Conservation (phyloP, 2,888 invertebrate genomes). For the Trilocha varians region DNA sequence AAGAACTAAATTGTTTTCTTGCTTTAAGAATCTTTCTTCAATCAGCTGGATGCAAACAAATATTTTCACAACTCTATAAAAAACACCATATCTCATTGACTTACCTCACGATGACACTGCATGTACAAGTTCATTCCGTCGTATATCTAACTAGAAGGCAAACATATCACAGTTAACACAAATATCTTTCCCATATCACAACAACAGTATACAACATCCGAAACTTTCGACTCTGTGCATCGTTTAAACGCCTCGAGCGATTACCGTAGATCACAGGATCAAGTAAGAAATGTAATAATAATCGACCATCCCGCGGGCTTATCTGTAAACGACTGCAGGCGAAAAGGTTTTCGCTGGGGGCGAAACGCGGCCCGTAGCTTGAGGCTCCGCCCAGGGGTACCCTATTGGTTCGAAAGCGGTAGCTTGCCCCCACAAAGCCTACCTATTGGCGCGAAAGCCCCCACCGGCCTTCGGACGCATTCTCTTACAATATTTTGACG, state of each 20-base stretch:
- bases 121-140: conserved; percentile 65
- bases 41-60: too few species aligned
- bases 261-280: conserved; percentile 57
- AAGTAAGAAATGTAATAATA: conserved; percentile 66
- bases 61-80: too few species aligned
- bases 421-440: conserved; percentile 40
- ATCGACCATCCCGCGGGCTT: conserved; percentile 72
- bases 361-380: conserved; percentile 63
- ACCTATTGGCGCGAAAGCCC: conserved; percentile 55
- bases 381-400: conserved; percentile 65
- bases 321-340: conserved; percentile 73
- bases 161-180: conserved; percentile 66
- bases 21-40: too few species aligned
- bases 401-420: conserved; percentile 61
- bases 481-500: conserved; percentile 64
- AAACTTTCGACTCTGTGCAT: conserved; percentile 41
- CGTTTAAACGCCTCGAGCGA: conserved; percentile 45
- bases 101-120: conserved; percentile 73
- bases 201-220: conserved; percentile 17
- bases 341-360: conserved; percentile 72
- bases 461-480: conserved; percentile 39
- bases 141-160: conserved; percentile 60
- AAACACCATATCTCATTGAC: too few species aligned
- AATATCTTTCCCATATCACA: conserved; percentile 23
- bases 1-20: too few species aligned